Conservation (phyloP, 2,113 vertebrate genomes). For the Gadus macrocephalus region DNA sequence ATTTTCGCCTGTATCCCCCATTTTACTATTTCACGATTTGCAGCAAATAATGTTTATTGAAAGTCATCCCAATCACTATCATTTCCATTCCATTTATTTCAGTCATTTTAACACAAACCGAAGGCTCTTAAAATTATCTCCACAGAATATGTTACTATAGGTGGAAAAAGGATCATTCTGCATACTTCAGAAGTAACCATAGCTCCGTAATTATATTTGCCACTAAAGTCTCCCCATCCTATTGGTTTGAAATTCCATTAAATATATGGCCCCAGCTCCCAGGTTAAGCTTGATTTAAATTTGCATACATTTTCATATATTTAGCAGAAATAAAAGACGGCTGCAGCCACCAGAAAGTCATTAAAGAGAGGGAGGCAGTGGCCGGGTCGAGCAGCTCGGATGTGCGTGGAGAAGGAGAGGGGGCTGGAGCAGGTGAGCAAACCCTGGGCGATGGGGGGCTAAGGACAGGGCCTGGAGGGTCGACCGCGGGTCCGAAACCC, state of each 20-base stretch:
- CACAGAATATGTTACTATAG: conserved; percentile 45
- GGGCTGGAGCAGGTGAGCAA: conserved; percentile 84
- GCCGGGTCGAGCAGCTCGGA: conserved; percentile 81
- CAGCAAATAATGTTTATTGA: too few species aligned
- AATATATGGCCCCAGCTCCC: conserved; percentile 92
- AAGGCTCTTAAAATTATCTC: not conserved
- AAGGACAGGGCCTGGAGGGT: conserved; percentile 34
- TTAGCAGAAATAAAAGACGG: conserved; percentile 99
- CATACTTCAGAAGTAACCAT: conserved; percentile 77
- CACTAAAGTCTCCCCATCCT: conserved; percentile 81
- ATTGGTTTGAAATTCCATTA: conserved; percentile 98
- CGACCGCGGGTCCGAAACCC: conserved; percentile 28
- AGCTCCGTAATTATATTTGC: conserved; percentile 87
- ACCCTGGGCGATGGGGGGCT: conserved; percentile 41
- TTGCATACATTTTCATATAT: conserved; percentile 99
- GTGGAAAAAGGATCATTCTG: conserved; percentile 69
- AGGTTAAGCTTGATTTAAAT: conserved; percentile 99
- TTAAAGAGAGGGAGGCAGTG: conserved; percentile 73
- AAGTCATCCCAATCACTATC: not conserved
- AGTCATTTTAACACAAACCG: not conserved
- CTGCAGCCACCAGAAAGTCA: conserved; percentile 92
- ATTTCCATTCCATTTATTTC: not conserved
- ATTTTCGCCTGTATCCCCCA: too few species aligned
- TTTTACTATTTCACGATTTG: too few species aligned
- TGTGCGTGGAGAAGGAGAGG: conserved; percentile 72